Base-by-base conservation (phyloP, 2,113 vertebrate genomes). In the Telmatochromis brichardi region DNA sequence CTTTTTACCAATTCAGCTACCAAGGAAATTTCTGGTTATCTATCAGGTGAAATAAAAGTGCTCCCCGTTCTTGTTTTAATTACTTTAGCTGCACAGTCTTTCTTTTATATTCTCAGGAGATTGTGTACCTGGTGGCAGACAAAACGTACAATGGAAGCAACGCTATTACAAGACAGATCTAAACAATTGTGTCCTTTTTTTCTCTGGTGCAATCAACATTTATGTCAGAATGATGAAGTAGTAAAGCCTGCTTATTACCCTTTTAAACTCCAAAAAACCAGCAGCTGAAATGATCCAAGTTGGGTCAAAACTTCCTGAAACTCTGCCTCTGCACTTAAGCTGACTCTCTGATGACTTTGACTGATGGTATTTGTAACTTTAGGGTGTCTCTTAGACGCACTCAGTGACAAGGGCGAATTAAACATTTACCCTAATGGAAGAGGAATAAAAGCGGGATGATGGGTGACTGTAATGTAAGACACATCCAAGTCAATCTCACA, bases 391-490 rank as follows among this genome's bases (percentile, higher is more conserved):
- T 90, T 54, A 78, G 76, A 86, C 35, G 50, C 71, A 82, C 87
- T 89, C 65, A 60, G 76, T 83, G 92, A 93, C 95, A 92, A 92
- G 89, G 91, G 90, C 80, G 13, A 90, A 95, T 95, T 86, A 94
- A 94, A 92, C 92, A 94, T 95, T 93, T 89, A 93, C 54, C 84
- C 87, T 93, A 94, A 95, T 96, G 93, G 94, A 93, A 68, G 81
- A 83, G 71, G 83, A 55, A 87, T 88, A 80, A 90, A 81, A 89
- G 55, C 40, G 5, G 47, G 76, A 54, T 83, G 89, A 85, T 81
- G 86, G 83, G 37, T 35, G 55, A 60, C 60, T 17, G 12, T 63
- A 82, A 82, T 82, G 55, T 33, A 78, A 86, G 85, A 82, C 79
- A 78, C 78, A 58, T 84, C 65, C 51, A 50, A 86, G 79, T 37